phyloP scores from a whole-genome alignment of 2,797 vertebrate species.

The Pseudomugil gertrudae region DNA sequence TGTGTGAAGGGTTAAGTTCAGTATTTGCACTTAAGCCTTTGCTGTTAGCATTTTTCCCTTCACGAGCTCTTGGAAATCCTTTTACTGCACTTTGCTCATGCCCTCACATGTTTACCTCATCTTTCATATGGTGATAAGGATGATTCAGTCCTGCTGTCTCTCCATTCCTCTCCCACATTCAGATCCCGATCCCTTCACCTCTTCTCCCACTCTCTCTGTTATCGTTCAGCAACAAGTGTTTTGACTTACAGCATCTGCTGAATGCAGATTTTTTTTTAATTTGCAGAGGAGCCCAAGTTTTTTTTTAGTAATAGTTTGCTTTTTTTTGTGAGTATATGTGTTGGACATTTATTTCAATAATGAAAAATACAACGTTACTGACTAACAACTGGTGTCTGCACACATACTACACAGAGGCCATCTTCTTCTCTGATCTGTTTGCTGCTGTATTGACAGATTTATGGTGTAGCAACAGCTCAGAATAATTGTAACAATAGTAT shows the following conservation, averaged over 20 bases:
- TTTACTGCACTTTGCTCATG: conserved; percentile 28
- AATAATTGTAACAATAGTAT: neutral
- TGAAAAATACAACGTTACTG: neutral
- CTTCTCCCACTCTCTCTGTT: conserved; percentile 27
- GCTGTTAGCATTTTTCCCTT: neutral
- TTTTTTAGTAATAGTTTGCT: neutral
- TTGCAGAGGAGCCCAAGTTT: no score
- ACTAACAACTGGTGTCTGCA: conserved; percentile 28
- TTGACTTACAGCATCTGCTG: neutral
- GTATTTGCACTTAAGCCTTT: neutral
- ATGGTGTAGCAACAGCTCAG: neutral
- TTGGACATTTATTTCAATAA: neutral
- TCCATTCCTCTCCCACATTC: conserved; percentile 43
- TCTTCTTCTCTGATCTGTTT: conserved; percentile 33
- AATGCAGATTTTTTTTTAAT: no score
- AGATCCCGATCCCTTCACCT: conserved; percentile 36
- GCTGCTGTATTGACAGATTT: neutral
- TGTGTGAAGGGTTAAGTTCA: neutral
- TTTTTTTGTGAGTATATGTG: neutral
- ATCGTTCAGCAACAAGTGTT: conserved; percentile 21
- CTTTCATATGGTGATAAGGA: conserved; percentile 50
- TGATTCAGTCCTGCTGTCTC: conserved; percentile 45
- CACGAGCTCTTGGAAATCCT: neutral
- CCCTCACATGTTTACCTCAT: conserved; percentile 26
- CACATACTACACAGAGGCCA: conserved; percentile 47